Conservation (phyloP, 1,140 invertebrate genomes). For the Ylistrum balloti region DNA sequence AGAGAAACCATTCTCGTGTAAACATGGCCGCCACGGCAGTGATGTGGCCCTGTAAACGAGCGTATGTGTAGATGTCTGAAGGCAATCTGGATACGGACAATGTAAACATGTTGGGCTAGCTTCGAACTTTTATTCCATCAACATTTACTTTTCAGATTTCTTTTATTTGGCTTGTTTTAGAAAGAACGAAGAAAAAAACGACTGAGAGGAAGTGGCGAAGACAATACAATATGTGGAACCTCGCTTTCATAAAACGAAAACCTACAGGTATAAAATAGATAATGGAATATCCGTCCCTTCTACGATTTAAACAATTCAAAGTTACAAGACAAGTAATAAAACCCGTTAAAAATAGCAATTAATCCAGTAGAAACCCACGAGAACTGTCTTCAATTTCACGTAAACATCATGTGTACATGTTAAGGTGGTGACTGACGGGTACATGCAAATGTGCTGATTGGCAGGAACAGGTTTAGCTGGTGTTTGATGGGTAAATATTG, state of each 20-base stretch:
- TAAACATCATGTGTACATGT: too few species aligned
- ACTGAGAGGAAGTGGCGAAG: background rate
- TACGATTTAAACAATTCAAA: too few species aligned
- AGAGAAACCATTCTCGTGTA: background rate
- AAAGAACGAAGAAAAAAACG: background rate
- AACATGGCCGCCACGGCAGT: slow-evolving; percentile 6
- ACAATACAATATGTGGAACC: background rate
- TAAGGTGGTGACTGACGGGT: too few species aligned
- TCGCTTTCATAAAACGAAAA: background rate
- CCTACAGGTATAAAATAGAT: background rate
- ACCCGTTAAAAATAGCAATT: too few species aligned
- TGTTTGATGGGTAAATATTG: too few species aligned
- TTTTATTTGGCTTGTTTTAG: slow-evolving; percentile 14
- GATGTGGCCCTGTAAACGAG: background rate
- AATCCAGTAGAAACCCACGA: too few species aligned
- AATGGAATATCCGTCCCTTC: too few species aligned
- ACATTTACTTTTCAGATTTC: slow-evolving; percentile 17
- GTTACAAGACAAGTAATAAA: too few species aligned
- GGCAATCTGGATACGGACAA: background rate
- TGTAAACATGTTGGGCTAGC: slow-evolving; percentile 32
- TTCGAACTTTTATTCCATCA: slow-evolving; percentile 39
- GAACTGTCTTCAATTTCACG: too few species aligned
- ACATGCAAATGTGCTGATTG: too few species aligned
- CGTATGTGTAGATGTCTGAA: background rate
- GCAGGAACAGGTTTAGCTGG: too few species aligned